Percentiles rank a stretch among this genome's conserved stretches.
phyloP scores from a whole-genome alignment of 1,140 invertebrate genomes.

The Bombus turneri region DNA sequence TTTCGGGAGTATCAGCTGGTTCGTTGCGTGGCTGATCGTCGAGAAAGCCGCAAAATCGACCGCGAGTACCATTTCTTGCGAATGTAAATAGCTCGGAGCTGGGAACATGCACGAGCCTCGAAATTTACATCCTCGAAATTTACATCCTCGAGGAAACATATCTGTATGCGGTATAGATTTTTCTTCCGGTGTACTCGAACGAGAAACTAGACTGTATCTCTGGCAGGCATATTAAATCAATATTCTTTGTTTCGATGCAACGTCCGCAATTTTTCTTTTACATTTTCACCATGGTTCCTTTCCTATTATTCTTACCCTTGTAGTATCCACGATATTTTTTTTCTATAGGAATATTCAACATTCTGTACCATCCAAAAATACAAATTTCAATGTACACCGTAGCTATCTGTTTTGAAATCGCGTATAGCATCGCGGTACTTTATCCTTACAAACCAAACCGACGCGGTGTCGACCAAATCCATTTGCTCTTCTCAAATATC shows the following conservation, averaged over 20 bases:
- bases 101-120: constrained; percentile 11
- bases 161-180: constrained; percentile 47
- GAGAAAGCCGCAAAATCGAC: constrained; percentile 55
- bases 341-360: neutral
- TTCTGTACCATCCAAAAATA: neutral
- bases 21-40: constrained; percentile 44
- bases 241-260: constrained; percentile 13
- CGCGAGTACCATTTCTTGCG: constrained; percentile 58
- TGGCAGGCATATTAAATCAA: constrained; percentile 37
- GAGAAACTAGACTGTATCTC: constrained; percentile 41
- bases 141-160: constrained; percentile 49
- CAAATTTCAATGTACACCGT: neutral
- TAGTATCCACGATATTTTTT: neutral
- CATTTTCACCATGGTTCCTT: neutral
- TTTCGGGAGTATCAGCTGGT: neutral
- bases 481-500: neutral
- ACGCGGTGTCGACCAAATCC: neutral
- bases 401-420: neutral
- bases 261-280: neutral
- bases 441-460: neutral
- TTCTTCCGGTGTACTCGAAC: constrained; percentile 13
- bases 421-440: neutral
- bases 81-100: constrained; percentile 67
- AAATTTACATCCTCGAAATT: constrained; percentile 67
- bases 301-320: neutral